A percentile compares a stretch with the other conserved stretches of the same genome.
Evolutionary conservation across 1,140 invertebrate genomes (phyloP).

Genomic region (Caenorhabditis tropicalis): DNA sequence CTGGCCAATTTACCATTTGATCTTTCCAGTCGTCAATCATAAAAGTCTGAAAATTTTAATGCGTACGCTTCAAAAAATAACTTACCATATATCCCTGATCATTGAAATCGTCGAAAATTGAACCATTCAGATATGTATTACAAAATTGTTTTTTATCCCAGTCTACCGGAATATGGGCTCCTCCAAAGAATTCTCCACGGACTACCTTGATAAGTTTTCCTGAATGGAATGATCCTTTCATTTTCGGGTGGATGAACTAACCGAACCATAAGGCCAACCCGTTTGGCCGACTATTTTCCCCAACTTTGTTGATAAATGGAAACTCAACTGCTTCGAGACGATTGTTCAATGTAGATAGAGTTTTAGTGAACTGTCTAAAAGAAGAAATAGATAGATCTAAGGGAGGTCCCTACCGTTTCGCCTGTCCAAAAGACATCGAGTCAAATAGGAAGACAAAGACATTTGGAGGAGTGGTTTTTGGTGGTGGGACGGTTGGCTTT

Average conservation of each 20-base stretch:
- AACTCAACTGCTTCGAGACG: not conserved
- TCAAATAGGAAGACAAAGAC: too few relatives aligned
- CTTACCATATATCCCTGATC: not conserved
- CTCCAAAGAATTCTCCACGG: too few relatives aligned
- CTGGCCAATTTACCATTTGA: not conserved
- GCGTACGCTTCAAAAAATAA: not conserved
- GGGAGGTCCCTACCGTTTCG: too few relatives aligned
- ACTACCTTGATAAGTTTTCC: too few relatives aligned
- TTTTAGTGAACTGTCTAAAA: too few relatives aligned
- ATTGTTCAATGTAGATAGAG: too few relatives aligned
- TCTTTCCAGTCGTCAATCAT: not conserved
- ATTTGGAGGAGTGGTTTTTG: too few relatives aligned
- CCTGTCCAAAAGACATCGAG: too few relatives aligned
- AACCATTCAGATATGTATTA: not conserved
- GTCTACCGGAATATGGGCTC: too few relatives aligned
- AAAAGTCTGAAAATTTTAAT: not conserved
- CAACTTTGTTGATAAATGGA: slow-evolving; percentile 2
- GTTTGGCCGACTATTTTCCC: slow-evolving; percentile 4
- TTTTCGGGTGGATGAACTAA: not conserved
- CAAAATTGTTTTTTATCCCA: not conserved
- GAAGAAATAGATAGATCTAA: too few relatives aligned
- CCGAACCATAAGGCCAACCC: not conserved
- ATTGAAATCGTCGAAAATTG: not conserved
- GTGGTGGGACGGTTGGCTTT: too few relatives aligned
- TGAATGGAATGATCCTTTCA: too few relatives aligned